phyloP scores from a whole-genome alignment of 2,113 vertebrate species.

The Podarcis muralis region DNA sequence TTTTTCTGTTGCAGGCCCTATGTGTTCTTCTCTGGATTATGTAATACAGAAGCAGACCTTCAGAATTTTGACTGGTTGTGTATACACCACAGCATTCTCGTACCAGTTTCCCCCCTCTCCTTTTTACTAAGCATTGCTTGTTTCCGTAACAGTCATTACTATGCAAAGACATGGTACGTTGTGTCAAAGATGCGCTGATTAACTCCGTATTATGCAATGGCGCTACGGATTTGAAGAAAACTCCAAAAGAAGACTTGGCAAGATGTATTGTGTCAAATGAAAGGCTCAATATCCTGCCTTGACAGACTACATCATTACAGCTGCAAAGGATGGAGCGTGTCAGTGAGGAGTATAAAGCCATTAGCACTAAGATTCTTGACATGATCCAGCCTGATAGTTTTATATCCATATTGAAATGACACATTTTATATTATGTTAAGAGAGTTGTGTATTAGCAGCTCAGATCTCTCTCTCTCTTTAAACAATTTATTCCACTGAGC shows the following conservation, averaged over 20 bases:
- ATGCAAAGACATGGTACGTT: constrained; percentile 28
- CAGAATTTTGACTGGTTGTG: constrained; percentile 41
- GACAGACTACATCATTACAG: constrained; percentile 48
- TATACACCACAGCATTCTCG: constrained; percentile 15
- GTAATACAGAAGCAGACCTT: constrained; percentile 22
- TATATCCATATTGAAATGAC: constrained; percentile 28
- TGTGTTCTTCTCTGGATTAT: background rate
- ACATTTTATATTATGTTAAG: constrained; percentile 43
- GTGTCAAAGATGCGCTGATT: constrained; percentile 54
- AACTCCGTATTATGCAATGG: constrained; percentile 35
- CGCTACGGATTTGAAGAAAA: constrained; percentile 54
- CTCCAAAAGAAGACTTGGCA: constrained; percentile 48
- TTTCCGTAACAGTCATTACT: constrained; percentile 39
- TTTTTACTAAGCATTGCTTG: constrained; percentile 22
- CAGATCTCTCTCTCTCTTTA: background rate
- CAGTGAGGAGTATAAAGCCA: background rate
- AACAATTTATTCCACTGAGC: background rate
- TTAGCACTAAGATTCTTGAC: constrained; percentile 53
- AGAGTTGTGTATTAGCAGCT: constrained; percentile 29
- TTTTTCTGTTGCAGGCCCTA: background rate
- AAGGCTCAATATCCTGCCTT: constrained; percentile 47
- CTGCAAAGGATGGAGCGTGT: constrained; percentile 43
- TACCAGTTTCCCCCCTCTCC: background rate
- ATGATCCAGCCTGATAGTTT: constrained; percentile 47
- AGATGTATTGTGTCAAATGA: constrained; percentile 52